Conservation (phyloP, 2,888 invertebrate genomes). For the Buathra laborator region DNA sequence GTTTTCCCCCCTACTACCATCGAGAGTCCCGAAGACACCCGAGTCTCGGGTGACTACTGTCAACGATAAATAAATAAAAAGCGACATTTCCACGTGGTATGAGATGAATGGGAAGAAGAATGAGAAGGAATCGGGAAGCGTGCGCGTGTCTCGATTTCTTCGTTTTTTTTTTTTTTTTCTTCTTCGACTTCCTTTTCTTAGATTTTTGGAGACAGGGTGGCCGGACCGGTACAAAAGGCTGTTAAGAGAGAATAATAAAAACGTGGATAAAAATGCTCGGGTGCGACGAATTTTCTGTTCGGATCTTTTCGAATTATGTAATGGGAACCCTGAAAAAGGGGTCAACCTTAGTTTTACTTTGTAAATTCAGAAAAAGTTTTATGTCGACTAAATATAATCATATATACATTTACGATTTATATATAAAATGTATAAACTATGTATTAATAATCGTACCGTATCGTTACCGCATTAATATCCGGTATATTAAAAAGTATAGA, state of each 20-base stretch:
- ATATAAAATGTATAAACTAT: too few relatives aligned
- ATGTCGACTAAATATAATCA: neutral
- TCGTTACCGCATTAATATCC: too few relatives aligned
- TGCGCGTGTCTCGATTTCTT: conserved; percentile 56
- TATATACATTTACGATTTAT: neutral
- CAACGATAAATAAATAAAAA: conserved; percentile 54
- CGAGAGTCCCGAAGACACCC: conserved; percentile 5
- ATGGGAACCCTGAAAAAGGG: conserved; percentile 6
- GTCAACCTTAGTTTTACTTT: neutral
- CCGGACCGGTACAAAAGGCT: conserved; percentile 8
- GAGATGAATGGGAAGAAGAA: conserved; percentile 51
- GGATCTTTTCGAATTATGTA: conserved; percentile 54
- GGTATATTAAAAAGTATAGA: too few relatives aligned
- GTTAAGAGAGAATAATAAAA: conserved; percentile 12
- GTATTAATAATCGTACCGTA: too few relatives aligned
- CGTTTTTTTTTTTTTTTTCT: conserved; percentile 46
- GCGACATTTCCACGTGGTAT: conserved; percentile 54
- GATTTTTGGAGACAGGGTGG: conserved; percentile 7
- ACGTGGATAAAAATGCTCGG: conserved; percentile 44
- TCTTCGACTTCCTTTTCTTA: conserved; percentile 28
- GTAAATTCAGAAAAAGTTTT: neutral
- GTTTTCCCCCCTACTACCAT: conserved; percentile 11
- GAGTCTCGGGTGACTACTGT: conserved; percentile 61
- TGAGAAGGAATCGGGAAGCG: conserved; percentile 40
- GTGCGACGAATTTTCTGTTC: conserved; percentile 17